These are phyloP conservation scores for Drosophila phalerata DNA, from an alignment of 2,888 invertebrate species.

Conservation along the genomic window DNA sequence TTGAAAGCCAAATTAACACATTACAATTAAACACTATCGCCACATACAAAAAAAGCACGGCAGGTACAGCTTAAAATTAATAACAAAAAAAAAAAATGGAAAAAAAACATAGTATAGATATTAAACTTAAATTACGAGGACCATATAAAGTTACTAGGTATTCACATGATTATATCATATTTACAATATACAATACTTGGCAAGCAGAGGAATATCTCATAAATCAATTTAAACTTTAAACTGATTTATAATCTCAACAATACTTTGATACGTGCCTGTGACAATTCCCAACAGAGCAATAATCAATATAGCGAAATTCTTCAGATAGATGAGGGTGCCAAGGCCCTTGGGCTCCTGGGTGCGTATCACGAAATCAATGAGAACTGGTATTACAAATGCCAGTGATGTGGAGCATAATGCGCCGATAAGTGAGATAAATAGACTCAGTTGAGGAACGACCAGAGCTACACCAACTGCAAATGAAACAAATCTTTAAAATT, in stretches of 20 bases:
- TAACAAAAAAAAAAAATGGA: conserved; percentile 43
- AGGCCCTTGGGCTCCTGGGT: conserved; percentile 88
- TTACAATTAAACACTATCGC: conserved; percentile 40
- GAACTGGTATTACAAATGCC: conserved; percentile 94
- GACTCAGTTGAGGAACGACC: conserved; percentile 92
- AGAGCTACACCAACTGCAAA: conserved; percentile 91
- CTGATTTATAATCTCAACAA: conserved; percentile 87
- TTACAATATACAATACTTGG: conserved; percentile 54
- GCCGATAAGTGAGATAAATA: conserved; percentile 96
- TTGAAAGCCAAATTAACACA: conserved; percentile 33
- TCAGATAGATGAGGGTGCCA: conserved; percentile 86
- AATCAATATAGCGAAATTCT: conserved; percentile 88
- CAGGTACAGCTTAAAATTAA: conserved; percentile 47
- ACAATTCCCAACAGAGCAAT: conserved; percentile 90
- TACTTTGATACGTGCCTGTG: conserved; percentile 91
- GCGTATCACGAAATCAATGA: conserved; percentile 91
- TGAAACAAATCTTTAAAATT: conserved; percentile 64
- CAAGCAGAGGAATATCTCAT: conserved; percentile 26
- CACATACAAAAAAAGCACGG: conserved; percentile 46
- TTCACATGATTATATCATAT: conserved; percentile 61
- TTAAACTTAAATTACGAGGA: conserved; percentile 55
- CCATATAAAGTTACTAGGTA: conserved; percentile 46
- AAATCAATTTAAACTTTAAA: conserved; percentile 61
- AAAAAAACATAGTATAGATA: conserved; percentile 40
- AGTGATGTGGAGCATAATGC: conserved; percentile 95